Percentiles rank a stretch among this genome's conserved stretches.
Conservation (phyloP, 2,888 invertebrate genomes). For the Tholera decimalis region DNA sequence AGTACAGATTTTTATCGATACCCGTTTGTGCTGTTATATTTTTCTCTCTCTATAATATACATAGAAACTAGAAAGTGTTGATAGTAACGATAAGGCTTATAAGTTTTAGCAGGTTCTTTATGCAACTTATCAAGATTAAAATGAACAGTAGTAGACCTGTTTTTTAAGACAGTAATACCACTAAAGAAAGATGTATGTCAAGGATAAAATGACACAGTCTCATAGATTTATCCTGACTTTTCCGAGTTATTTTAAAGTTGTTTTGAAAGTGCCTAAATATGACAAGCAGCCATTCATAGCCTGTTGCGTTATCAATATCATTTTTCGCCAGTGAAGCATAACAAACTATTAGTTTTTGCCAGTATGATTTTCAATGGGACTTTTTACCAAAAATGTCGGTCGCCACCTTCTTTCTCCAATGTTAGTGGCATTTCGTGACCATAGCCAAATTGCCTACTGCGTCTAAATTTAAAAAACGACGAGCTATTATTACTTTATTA, state of each 20-base stretch:
- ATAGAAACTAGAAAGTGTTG: slow-evolving; percentile 56
- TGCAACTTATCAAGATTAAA: slow-evolving; percentile 30
- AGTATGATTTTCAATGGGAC: slow-evolving; percentile 15
- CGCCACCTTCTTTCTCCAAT: slow-evolving; percentile 34
- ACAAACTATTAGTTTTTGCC: slow-evolving; percentile 17
- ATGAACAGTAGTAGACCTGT: slow-evolving; percentile 10
- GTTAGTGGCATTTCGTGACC: slow-evolving; percentile 42
- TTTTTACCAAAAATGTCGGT: slow-evolving; percentile 29
- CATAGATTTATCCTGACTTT: background rate
- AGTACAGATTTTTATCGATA: slow-evolving; percentile 57
- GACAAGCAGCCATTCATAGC: background rate
- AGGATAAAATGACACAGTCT: background rate
- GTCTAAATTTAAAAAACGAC: slow-evolving; percentile 30
- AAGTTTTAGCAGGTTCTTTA: background rate
- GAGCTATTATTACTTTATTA: slow-evolving; percentile 37
- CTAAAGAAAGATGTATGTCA: background rate
- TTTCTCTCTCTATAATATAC: slow-evolving; percentile 1
- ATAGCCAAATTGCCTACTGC: slow-evolving; percentile 26
- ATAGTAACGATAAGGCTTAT: slow-evolving; percentile 13
- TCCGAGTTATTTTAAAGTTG: background rate
- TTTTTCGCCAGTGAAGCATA: background rate
- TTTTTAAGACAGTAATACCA: background rate
- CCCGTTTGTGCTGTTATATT: slow-evolving; percentile 30
- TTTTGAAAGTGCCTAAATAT: background rate
- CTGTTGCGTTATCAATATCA: background rate